These are phyloP conservation scores for Sebastes vulpes DNA, from an alignment of 2,797 vertebrate genomes.

Conservation along the genomic window DNA sequence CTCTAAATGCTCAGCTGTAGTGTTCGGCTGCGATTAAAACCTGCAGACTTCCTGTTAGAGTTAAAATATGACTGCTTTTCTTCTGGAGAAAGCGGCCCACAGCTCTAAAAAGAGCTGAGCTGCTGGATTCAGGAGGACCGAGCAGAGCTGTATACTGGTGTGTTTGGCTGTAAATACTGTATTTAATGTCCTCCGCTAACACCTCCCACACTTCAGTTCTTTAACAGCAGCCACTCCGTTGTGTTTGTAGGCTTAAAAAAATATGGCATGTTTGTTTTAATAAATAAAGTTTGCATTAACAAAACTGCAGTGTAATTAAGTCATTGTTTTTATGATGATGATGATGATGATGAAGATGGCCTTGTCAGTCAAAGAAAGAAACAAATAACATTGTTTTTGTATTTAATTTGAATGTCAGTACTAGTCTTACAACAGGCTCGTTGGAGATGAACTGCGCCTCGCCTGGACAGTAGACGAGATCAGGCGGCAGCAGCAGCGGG, in stretches of 20 bases:
- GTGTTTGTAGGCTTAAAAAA: slow-evolving; percentile 85
- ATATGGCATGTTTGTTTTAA: slow-evolving; percentile 93
- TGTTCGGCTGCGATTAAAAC: background rate
- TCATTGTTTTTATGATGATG: slow-evolving; percentile 33
- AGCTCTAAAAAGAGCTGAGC: background rate
- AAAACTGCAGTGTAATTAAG: slow-evolving; percentile 66
- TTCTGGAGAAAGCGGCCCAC: background rate
- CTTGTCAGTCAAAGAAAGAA: slow-evolving; percentile 40
- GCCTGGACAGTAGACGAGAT: too few species aligned
- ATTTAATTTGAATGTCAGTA: slow-evolving; percentile 73
- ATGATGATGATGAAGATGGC: background rate
- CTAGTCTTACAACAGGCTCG: slow-evolving; percentile 52
- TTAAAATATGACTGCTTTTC: background rate
- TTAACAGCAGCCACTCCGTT: slow-evolving; percentile 18
- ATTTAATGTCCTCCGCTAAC: slow-evolving; percentile 50
- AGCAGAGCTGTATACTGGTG: background rate
- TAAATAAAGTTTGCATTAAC: slow-evolving; percentile 98
- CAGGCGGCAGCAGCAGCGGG: too few species aligned
- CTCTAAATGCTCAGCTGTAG: background rate
- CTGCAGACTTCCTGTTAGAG: background rate
- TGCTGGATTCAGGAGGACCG: background rate
- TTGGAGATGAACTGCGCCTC: too few species aligned
- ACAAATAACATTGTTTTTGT: slow-evolving; percentile 71
- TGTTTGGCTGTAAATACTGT: slow-evolving; percentile 70
- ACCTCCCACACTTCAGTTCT: slow-evolving; percentile 2